A percentile compares a stretch with the other conserved stretches of the same genome.
Evolutionary conservation across 2,888 invertebrate genomes (phyloP).

Genomic region (Loripinus fragilis): DNA sequence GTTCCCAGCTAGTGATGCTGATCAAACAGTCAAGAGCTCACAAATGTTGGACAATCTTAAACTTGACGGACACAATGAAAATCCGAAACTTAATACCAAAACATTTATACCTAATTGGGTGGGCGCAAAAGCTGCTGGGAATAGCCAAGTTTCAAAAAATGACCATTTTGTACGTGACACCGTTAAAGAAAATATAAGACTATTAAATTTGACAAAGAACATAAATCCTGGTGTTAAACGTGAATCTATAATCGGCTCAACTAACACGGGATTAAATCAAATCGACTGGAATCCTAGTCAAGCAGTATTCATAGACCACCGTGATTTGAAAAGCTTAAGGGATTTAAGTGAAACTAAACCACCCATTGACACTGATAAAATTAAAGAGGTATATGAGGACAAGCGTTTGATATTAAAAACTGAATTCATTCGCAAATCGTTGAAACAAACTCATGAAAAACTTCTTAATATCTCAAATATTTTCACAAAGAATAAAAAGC

Average conservation of each 20-base stretch:
- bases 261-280: neutral
- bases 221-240: neutral
- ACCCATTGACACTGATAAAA: neutral
- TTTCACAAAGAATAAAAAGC: conserved; percentile 36
- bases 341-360: neutral
- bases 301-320: neutral
- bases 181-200: neutral
- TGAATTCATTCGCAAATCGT: conserved; percentile 38
- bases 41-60: no score
- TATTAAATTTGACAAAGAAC: neutral
- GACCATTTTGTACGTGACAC: no score
- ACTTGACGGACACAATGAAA: neutral
- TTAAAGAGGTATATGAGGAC: neutral
- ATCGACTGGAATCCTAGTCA: neutral
- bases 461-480: conserved; percentile 44
- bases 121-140: no score
- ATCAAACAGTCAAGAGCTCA: neutral
- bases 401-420: neutral
- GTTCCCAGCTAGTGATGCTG: conserved; percentile 45
- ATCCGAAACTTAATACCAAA: neutral
- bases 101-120: no score
- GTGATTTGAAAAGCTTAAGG: neutral
- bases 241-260: neutral
- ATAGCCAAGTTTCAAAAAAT: no score
- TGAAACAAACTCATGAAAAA: conserved; percentile 42